A percentile compares a stretch with the other conserved stretches of the same genome.
phyloP scores from a whole-genome alignment of 2,113 vertebrate genomes.

The Panurus biarmicus region DNA sequence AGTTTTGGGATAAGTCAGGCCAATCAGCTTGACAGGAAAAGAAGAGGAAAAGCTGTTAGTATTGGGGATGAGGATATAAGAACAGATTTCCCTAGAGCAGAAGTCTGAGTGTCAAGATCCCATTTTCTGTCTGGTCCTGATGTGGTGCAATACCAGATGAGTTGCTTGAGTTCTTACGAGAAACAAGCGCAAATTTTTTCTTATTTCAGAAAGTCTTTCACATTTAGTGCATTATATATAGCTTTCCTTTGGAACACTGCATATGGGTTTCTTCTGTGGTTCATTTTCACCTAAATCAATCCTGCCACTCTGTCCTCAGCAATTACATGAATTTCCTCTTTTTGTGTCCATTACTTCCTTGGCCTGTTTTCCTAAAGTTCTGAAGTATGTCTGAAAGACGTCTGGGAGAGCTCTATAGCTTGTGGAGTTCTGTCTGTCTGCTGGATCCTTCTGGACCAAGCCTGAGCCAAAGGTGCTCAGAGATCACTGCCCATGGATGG shows the following conservation, averaged over 20 bases:
- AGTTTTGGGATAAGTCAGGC: background rate
- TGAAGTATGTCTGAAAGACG: background rate
- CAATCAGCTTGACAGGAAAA: background rate
- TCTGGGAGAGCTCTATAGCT: background rate
- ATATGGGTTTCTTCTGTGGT: background rate
- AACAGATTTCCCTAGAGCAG: background rate
- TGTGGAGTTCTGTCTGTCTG: background rate
- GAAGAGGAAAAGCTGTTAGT: background rate
- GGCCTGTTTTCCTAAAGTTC: background rate
- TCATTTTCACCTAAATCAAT: background rate
- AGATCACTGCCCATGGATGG: background rate
- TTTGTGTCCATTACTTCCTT: background rate
- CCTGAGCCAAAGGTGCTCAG: background rate
- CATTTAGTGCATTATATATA: background rate
- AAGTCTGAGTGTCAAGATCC: background rate
- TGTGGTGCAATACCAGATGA: background rate
- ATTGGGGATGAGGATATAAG: background rate
- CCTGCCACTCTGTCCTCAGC: too few relatives aligned
- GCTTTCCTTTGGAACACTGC: background rate
- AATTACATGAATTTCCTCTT: background rate
- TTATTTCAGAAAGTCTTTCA: background rate
- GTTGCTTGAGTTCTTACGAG: background rate
- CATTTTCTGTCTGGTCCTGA: background rate
- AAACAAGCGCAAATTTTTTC: background rate
- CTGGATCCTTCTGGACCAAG: background rate